Conservation (phyloP, 1,140 invertebrate genomes). For the Lamellibrachia luymesi region DNA sequence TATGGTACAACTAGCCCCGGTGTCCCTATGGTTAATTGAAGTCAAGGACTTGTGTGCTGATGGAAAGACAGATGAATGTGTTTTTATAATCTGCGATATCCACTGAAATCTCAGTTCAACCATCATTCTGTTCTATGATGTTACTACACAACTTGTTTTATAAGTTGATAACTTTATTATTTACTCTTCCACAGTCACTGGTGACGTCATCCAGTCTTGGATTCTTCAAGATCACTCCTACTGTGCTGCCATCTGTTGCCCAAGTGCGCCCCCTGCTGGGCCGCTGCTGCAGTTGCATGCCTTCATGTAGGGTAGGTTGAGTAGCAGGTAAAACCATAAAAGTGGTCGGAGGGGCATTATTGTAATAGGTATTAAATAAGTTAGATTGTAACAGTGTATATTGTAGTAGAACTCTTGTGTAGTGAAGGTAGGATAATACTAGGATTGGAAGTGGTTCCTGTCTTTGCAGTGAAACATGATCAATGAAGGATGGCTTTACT, state of each 20-base stretch:
- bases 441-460: not conserved
- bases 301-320: not conserved
- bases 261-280: not conserved
- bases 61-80: too few species aligned
- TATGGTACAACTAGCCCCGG: too few species aligned
- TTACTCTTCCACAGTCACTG: not conserved
- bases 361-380: not conserved
- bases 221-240: not conserved
- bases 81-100: too few species aligned
- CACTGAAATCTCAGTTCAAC: too few species aligned
- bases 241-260: conserved; percentile 9
- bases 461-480: too few species aligned
- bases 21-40: too few species aligned
- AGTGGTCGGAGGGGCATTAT: not conserved
- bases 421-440: not conserved
- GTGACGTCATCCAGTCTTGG: not conserved
- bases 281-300: not conserved
- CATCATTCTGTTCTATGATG: too few species aligned
- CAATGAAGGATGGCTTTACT: too few species aligned
- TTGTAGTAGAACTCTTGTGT: too few species aligned
- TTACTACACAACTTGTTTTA: not conserved
- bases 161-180: not conserved
- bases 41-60: too few species aligned
- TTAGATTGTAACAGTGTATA: too few species aligned
- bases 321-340: not conserved